A percentile compares a stretch with the other conserved stretches of the same genome.
These are phyloP conservation scores for Heliconius congener DNA, from an alignment of 1,140 invertebrate genomes.

Conservation along the genomic window DNA sequence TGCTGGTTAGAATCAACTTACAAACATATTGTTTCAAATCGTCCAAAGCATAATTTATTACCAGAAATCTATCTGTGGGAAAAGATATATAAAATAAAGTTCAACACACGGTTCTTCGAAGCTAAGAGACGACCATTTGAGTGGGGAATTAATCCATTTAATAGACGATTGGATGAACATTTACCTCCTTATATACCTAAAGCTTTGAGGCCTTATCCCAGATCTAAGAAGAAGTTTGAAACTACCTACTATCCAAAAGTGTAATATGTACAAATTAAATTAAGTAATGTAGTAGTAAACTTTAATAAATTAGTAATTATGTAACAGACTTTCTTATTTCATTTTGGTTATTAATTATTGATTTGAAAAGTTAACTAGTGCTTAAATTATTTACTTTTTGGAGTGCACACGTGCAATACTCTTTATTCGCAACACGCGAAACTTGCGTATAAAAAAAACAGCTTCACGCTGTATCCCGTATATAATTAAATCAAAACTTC, in stretches of 20 bases:
- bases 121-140: slow-evolving; percentile 86
- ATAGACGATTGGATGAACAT: slow-evolving; percentile 85
- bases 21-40: slow-evolving; percentile 86
- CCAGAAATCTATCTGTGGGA: slow-evolving; percentile 90
- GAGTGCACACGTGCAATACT: no score
- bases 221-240: slow-evolving; percentile 82
- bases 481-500: no score
- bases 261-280: slow-evolving; percentile 39
- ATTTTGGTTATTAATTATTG: neutral
- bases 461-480: no score
- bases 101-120: slow-evolving; percentile 85
- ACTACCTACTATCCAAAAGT: slow-evolving; percentile 84
- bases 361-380: neutral
- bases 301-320: slow-evolving; percentile 4
- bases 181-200: slow-evolving; percentile 86
- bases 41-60: slow-evolving; percentile 82
- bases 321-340: neutral
- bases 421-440: no score
- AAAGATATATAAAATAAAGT: slow-evolving; percentile 87
- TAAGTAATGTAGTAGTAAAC: slow-evolving; percentile 10
- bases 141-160: slow-evolving; percentile 81
- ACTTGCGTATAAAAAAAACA: no score
- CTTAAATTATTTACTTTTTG: no score
- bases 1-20: slow-evolving; percentile 86
- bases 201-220: slow-evolving; percentile 82